phyloP scores from a whole-genome alignment of 23 tunicate species.

The Aplidium turbinatum region DNA sequence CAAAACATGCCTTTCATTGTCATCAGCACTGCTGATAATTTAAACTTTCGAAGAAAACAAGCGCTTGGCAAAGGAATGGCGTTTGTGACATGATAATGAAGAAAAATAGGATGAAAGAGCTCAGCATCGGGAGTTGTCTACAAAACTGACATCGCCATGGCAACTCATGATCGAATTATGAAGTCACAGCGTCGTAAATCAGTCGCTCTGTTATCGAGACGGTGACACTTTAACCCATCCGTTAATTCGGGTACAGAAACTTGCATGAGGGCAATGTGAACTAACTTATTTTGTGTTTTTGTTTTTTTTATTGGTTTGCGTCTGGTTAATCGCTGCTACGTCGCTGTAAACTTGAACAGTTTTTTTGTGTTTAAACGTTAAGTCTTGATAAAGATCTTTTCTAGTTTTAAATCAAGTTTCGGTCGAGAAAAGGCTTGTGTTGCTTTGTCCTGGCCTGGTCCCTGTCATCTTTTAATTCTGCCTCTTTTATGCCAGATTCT shows the following conservation, averaged over 20 bases:
- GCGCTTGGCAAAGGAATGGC: no score
- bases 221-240: slow-evolving; percentile 13
- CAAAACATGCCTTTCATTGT: no score
- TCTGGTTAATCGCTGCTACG: not conserved
- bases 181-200: slow-evolving; percentile 21
- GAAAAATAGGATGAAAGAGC: no score
- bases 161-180: slow-evolving; percentile 34
- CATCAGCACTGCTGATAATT: no score
- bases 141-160: slow-evolving; percentile 20
- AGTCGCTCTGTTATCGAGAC: slow-evolving; percentile 40
- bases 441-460: not conserved
- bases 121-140: no score
- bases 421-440: no score
- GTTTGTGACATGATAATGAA: no score
- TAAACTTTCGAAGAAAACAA: no score
- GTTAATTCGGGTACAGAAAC: slow-evolving; percentile 7
- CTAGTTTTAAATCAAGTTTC: no score
- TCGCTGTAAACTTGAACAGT: slow-evolving; percentile 30
- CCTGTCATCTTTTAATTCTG: not conserved
- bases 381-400: no score
- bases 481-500: not conserved
- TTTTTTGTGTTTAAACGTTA: not conserved
- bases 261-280: slow-evolving; percentile 10
- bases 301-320: no score
- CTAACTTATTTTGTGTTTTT: slow-evolving; percentile 17